A percentile compares a stretch with the other conserved stretches of the same genome.
These are phyloP conservation scores for Stylophora pistillata DNA, from an alignment of 64 coral and sea anemone genomes.

Conservation along the genomic window DNA sequence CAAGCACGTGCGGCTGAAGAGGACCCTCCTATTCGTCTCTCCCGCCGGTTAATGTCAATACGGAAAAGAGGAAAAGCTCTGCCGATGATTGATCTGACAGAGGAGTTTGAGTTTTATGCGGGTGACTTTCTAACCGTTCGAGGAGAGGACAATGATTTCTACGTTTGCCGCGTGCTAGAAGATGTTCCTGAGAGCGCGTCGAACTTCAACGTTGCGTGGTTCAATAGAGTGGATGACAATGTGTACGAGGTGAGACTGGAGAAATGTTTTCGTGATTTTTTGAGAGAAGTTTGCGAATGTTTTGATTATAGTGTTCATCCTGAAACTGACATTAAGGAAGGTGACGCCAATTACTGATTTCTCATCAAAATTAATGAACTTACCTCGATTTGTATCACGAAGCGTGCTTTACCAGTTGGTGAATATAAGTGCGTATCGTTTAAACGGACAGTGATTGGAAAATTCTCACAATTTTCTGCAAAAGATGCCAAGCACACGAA, in stretches of 20 bases:
- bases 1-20: slow-evolving; percentile 8
- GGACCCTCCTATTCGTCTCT: slow-evolving; percentile 49
- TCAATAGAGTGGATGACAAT: slow-evolving; percentile 71
- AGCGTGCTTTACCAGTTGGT: not conserved
- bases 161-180: slow-evolving; percentile 82
- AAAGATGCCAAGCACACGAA: not conserved
- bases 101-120: slow-evolving; percentile 88
- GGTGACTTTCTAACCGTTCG: slow-evolving; percentile 90
- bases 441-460: not conserved
- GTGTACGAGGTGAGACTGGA: slow-evolving; percentile 71
- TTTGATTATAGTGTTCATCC: too few relatives aligned
- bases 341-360: too few relatives aligned
- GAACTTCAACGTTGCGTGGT: slow-evolving; percentile 81
- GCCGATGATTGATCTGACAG: slow-evolving; percentile 54
- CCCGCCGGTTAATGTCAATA: slow-evolving; percentile 86
- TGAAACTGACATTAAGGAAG: too few relatives aligned
- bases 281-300: too few relatives aligned
- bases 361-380: too few relatives aligned
- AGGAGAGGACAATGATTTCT: slow-evolving; percentile 88
- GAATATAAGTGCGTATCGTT: not conserved
- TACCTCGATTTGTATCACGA: not conserved
- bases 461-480: not conserved
- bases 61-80: slow-evolving; percentile 55
- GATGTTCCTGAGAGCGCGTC: slow-evolving; percentile 55
- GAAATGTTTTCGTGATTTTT: too few relatives aligned